Conservation (phyloP, 2,113 vertebrate species). For the Cheilinus undulatus region DNA sequence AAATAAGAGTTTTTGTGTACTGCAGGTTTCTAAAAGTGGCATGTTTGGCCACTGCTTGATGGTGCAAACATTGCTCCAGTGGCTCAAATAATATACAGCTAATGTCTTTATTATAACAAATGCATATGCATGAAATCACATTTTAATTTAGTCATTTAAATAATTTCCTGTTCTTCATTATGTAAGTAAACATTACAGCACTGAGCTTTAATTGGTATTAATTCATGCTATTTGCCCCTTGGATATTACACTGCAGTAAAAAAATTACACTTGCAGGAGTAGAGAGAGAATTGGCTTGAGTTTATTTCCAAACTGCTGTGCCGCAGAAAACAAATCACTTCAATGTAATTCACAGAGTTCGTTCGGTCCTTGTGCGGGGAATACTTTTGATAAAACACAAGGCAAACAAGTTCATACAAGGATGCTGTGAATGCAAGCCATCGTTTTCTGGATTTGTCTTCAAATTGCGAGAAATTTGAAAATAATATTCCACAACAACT, state of each 20-base stretch:
- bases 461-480: slow-evolving; percentile 31
- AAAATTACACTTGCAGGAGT: slow-evolving; percentile 35
- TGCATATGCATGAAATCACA: slow-evolving; percentile 73
- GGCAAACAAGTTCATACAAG: slow-evolving; percentile 39
- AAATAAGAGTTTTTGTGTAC: neutral
- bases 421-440: neutral
- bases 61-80: slow-evolving; percentile 10
- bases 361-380: slow-evolving; percentile 6
- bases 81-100: slow-evolving; percentile 7
- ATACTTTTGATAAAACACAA: slow-evolving; percentile 44
- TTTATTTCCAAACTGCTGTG: slow-evolving; percentile 44
- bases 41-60: neutral
- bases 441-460: slow-evolving; percentile 23
- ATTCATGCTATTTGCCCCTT: slow-evolving; percentile 76
- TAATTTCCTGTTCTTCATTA: slow-evolving; percentile 77
- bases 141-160: slow-evolving; percentile 71
- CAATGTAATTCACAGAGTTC: slow-evolving; percentile 31
- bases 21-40: neutral
- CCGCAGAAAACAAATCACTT: slow-evolving; percentile 48
- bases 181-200: slow-evolving; percentile 78
- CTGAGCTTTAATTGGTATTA: slow-evolving; percentile 80
- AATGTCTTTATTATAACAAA: slow-evolving; percentile 48
- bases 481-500: neutral
- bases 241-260: slow-evolving; percentile 69
- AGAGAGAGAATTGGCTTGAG: slow-evolving; percentile 26